Percentiles rank a stretch among this genome's conserved stretches.
Conservation (phyloP, 2,797 vertebrate species). For the Urocyon cinereoargenteus region DNA sequence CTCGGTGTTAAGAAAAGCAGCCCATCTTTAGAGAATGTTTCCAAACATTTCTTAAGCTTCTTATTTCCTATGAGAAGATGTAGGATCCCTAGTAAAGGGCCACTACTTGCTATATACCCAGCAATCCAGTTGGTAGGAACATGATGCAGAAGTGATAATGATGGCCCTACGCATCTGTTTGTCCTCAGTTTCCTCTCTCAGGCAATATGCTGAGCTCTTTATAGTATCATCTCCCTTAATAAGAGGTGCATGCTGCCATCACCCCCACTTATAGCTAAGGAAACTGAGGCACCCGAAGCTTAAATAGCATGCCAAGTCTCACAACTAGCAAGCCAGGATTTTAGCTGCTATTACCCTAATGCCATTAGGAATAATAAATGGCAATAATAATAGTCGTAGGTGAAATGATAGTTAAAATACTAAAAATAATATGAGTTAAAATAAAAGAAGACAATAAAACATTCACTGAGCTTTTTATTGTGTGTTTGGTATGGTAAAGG, state of each 20-base stretch:
- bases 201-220: neutral
- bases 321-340: neutral
- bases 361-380: neutral
- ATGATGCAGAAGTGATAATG: neutral
- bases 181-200: neutral
- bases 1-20: neutral
- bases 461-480: neutral
- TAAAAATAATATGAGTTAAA: neutral
- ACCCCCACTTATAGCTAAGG: neutral
- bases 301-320: neutral
- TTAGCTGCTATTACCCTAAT: neutral
- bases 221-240: neutral
- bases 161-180: neutral
- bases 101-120: neutral
- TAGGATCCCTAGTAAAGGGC: neutral
- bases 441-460: neutral
- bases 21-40: neutral
- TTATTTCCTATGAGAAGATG: neutral
- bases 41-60: neutral
- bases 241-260: neutral
- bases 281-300: neutral
- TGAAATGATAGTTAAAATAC: slow-evolving; percentile 1
- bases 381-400: neutral
- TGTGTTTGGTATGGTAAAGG: neutral
- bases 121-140: neutral